Evolutionary conservation across 2,113 vertebrate genomes (phyloP).

Genomic region (Apodemus sylvaticus): DNA sequence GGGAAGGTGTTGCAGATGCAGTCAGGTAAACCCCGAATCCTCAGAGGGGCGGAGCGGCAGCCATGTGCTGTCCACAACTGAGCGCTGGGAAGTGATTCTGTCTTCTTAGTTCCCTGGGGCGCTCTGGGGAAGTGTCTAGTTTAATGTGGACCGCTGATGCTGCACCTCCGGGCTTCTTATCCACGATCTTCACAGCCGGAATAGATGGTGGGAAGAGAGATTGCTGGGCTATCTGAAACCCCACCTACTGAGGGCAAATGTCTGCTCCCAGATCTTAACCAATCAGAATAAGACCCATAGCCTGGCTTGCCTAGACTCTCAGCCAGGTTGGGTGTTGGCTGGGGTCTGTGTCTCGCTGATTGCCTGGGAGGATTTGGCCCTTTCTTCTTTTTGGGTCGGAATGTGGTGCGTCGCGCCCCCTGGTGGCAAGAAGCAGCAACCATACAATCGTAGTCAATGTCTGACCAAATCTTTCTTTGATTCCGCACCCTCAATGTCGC

Average conservation of each 20-base stretch:
- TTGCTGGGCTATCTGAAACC: no score
- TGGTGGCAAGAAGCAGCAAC: constrained; percentile 12
- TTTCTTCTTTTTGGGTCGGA: neutral
- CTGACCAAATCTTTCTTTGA: no score
- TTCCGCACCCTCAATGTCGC: neutral
- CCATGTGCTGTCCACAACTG: neutral
- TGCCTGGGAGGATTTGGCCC: no score
- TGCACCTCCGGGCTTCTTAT: neutral
- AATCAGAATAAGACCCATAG: neutral
- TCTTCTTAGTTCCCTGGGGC: neutral
- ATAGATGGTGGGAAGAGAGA: neutral
- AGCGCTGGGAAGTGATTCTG: neutral
- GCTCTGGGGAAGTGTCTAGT: neutral
- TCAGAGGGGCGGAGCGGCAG: neutral
- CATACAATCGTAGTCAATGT: no score
- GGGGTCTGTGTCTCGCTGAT: neutral
- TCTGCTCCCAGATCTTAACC: neutral
- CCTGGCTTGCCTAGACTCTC: neutral
- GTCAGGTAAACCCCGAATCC: no score
- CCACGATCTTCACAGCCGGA: neutral
- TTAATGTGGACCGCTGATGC: neutral
- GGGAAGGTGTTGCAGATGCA: neutral
- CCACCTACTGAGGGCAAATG: neutral
- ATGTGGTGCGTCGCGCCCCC: neutral
- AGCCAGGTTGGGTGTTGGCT: neutral